phyloP scores from a whole-genome alignment of 2,113 vertebrate genomes.

The Tenebrosternarchus preto region DNA sequence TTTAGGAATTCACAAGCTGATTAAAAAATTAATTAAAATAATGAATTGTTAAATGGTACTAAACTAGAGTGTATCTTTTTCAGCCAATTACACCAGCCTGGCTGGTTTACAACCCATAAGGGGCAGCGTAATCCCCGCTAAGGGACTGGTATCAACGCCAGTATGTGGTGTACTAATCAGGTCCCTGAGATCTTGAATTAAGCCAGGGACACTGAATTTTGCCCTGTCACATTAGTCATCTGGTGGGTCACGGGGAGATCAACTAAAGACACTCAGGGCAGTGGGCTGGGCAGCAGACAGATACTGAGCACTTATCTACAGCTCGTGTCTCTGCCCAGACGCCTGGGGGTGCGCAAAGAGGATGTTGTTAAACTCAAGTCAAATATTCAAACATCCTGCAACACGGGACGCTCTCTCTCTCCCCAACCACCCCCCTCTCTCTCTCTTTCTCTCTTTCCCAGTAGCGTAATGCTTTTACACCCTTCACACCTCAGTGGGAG shows the following conservation, averaged over 20 bases:
- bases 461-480: conserved; percentile 54
- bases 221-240: conserved; percentile 54
- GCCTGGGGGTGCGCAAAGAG: conserved; percentile 69
- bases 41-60: no score
- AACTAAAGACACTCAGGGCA: conserved; percentile 74
- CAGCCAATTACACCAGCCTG: neutral
- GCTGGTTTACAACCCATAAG: neutral
- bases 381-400: conserved; percentile 81
- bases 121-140: neutral
- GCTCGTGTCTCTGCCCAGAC: conserved; percentile 76
- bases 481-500: conserved; percentile 62
- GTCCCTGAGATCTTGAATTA: conserved; percentile 51
- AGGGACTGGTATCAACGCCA: conserved; percentile 43
- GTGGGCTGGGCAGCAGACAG: conserved; percentile 65
- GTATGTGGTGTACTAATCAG: conserved; percentile 48
- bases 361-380: conserved; percentile 78
- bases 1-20: neutral
- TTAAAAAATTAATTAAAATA: conserved; percentile 1
- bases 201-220: conserved; percentile 53
- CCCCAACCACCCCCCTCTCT: conserved; percentile 5
- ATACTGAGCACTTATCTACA: no score
- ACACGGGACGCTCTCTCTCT: conserved; percentile 57
- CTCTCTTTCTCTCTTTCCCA: conserved; percentile 43
- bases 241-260: conserved; percentile 55
- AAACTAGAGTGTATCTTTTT: neutral